Evolutionary conservation across 2,888 invertebrate species (phyloP).

Genomic region (Harmothoe impar): DNA sequence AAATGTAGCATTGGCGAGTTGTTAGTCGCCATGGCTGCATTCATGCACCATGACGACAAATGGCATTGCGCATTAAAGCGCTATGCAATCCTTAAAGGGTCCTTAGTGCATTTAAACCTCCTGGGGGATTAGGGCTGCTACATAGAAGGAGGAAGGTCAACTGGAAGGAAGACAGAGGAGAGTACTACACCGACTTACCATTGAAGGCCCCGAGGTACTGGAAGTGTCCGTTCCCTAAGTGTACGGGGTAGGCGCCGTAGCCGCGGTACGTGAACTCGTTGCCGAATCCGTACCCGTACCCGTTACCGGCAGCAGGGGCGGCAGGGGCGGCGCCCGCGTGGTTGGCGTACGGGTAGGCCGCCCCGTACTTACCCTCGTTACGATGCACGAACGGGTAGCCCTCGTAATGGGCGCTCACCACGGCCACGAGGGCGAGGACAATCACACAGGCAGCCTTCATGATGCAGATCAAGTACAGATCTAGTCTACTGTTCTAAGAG

Average conservation of each 20-base stretch:
- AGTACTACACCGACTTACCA: background rate
- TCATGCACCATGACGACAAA: too few relatives aligned
- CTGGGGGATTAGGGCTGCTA: too few relatives aligned
- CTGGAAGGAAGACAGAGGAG: too few relatives aligned
- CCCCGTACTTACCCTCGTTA: constrained; percentile 25
- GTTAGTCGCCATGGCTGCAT: too few relatives aligned
- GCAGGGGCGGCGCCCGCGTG: background rate
- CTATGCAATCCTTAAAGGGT: too few relatives aligned
- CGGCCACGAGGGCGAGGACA: background rate
- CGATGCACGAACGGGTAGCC: constrained; percentile 38
- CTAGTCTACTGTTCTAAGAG: background rate
- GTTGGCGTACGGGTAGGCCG: constrained; percentile 43
- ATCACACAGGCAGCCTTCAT: constrained; percentile 1
- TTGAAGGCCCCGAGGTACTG: constrained; percentile 20
- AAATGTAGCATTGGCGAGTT: too few relatives aligned
- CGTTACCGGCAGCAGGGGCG: constrained; percentile 14
- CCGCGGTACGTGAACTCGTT: constrained; percentile 35
- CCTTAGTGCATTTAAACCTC: too few relatives aligned
- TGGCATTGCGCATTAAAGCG: too few relatives aligned
- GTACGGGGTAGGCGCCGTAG: constrained; percentile 36
- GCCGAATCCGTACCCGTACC: constrained; percentile 34
- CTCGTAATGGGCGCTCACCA: background rate
- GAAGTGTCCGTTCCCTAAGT: background rate
- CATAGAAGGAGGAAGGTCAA: too few relatives aligned
- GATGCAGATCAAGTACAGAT: background rate